phyloP scores from a whole-genome alignment of 2,797 vertebrate species.

The Streptopelia turtur region DNA sequence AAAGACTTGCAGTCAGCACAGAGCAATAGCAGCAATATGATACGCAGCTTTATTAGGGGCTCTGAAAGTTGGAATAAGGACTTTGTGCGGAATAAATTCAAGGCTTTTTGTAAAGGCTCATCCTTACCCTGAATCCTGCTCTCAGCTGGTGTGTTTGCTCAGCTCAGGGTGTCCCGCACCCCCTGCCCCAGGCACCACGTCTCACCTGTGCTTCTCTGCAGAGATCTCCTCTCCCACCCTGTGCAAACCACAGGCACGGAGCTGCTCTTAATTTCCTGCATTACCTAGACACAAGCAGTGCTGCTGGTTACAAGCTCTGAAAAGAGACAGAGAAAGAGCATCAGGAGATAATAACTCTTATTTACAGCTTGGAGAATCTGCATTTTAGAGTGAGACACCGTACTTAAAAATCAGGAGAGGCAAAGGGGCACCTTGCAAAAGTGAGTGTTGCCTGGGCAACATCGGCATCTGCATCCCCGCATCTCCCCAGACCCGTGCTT shows the following conservation, averaged over 20 bases:
- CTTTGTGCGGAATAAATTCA: neutral
- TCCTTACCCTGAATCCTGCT: neutral
- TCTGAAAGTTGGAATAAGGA: neutral
- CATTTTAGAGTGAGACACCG: neutral
- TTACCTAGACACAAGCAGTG: neutral
- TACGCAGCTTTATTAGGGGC: neutral
- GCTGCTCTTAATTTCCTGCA: slow-evolving; percentile 1
- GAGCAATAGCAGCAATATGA: neutral
- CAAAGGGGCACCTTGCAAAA: slow-evolving; percentile 48
- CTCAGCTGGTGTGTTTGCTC: neutral
- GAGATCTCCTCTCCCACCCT: neutral
- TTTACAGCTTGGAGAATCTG: slow-evolving; percentile 30
- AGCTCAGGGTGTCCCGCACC: neutral
- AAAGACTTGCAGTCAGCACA: neutral
- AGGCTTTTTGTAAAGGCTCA: neutral
- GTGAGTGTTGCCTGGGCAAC: slow-evolving; percentile 55
- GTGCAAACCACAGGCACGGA: neutral
- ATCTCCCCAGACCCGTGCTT: neutral
- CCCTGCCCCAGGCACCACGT: rapidly evolving
- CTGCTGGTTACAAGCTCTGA: neutral
- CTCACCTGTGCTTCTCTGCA: neutral
- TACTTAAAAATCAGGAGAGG: slow-evolving; percentile 42
- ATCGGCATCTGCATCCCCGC: slow-evolving; percentile 9
- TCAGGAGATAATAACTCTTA: slow-evolving; percentile 22
- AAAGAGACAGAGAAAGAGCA: neutral